Conservation (phyloP, 92 coral and sea anemone genomes). For the Epizoanthus illoricatus region DNA sequence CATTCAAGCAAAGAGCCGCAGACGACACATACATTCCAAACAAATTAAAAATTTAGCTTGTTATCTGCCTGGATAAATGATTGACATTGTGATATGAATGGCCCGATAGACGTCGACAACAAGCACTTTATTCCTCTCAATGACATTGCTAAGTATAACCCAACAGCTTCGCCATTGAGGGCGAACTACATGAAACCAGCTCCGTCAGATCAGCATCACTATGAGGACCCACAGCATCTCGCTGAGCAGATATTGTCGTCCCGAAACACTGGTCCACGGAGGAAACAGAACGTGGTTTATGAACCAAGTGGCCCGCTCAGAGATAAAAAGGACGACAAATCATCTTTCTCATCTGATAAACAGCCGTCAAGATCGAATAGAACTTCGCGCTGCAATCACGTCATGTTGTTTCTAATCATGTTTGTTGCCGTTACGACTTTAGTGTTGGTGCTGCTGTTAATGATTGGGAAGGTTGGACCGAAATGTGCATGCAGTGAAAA, state of each 20-base stretch:
- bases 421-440: constrained; percentile 9
- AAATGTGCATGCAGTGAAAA: background rate
- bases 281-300: constrained; percentile 1
- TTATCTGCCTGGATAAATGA: background rate
- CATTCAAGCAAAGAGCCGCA: background rate
- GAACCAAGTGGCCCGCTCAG: constrained; percentile 14
- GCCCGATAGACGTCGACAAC: background rate
- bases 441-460: constrained; percentile 11
- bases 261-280: constrained; percentile 26
- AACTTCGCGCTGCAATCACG: background rate
- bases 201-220: constrained; percentile 16
- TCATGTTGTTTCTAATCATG: constrained; percentile 22
- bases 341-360: too few relatives aligned
- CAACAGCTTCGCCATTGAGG: constrained; percentile 7
- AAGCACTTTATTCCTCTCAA: constrained; percentile 20
- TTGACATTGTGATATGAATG: background rate
- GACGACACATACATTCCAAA: too few relatives aligned
- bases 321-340: background rate
- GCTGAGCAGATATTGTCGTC: constrained; percentile 17
- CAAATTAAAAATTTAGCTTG: background rate
- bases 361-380: background rate
- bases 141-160: constrained; percentile 11
- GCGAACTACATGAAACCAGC: constrained; percentile 11
- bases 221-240: constrained; percentile 15
- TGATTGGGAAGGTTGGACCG: constrained; percentile 19